Evolutionary conservation across 2,797 vertebrate species (phyloP).

Genomic region (Pantherophis alleghaniensis): DNA sequence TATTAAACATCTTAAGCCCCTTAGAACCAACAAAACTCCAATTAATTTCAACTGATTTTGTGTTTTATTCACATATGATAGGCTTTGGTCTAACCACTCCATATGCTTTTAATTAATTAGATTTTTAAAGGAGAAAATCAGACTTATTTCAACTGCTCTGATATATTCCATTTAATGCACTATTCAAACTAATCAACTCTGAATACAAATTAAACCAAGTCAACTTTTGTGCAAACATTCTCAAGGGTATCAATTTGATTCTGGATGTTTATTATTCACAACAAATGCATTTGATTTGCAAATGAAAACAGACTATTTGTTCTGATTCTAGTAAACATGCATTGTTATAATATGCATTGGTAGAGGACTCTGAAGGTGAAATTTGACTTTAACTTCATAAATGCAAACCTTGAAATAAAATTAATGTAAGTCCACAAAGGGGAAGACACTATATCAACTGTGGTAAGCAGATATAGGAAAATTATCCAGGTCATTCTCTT

Average conservation of each 20-base stretch:
- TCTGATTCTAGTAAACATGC: slow-evolving; percentile 9
- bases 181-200: background rate
- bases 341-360: slow-evolving; percentile 11
- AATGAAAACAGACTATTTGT: slow-evolving; percentile 5
- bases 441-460: background rate
- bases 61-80: background rate
- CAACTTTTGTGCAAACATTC: slow-evolving; percentile 7
- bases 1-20: background rate
- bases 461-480: background rate
- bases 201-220: slow-evolving; percentile 18
- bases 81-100: background rate
- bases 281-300: slow-evolving; percentile 12
- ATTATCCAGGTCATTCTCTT: background rate
- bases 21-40: background rate
- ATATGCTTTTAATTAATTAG: background rate
- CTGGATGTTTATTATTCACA: slow-evolving; percentile 7
- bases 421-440: background rate
- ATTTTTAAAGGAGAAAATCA: background rate
- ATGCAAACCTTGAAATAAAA: slow-evolving; percentile 1
- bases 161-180: slow-evolving; percentile 6
- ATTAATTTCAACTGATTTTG: background rate
- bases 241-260: slow-evolving; percentile 4
- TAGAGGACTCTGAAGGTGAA: background rate
- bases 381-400: background rate
- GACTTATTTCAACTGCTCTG: slow-evolving; percentile 6